Evolutionary conservation across 2,797 vertebrate species (phyloP), one percentile per base, ranked within the genome.

Genomic region (Aphelocoma californica): DNA sequence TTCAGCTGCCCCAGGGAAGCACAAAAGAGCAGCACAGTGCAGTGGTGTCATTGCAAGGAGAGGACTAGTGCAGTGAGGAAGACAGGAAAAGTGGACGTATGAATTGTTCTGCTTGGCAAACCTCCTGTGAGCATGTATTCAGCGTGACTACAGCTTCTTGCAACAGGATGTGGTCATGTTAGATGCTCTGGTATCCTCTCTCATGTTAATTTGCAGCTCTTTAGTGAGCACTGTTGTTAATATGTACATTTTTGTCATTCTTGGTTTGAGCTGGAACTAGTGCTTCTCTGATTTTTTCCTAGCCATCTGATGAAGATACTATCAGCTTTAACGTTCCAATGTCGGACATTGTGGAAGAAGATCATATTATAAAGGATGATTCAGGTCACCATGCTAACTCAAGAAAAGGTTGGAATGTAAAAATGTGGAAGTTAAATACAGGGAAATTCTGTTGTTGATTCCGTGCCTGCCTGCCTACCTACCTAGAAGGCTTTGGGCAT

Each of bases 231-330:
- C 3, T 60, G 16, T 80, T 78, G 45, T 50, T 69, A 60, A 29
- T 34, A 12, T 7, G 2, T 40, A 19, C 0, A 0, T 78, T 81
- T 89, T 90, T 42, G 16, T 83, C 18, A 10, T 31, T 83, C 51
- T 86, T 71, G n/a, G 5, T 81, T 86, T 86, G 36, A 84, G 38
- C 14, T 91, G 62, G 54, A 82, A 66, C 24, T 18, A 13, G 3
- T 24, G 7, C 56, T 90, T 74, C 12, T 72, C 17, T 58, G 84
- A 5, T 92, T 70, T 93, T 56, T 92, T 93, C 82, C 58, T 73
- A 99, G 99, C 99, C 99, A 8, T 99, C 99, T 61, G 99, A 99
- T 88, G 99, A 99, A 97, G 99, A 99, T 96, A 98, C 98, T 44
- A 79, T 99, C 88, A 99, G 98, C 97, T 98, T 99, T 64, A 99